phyloP scores from a whole-genome alignment of 2,888 invertebrate genomes.

The Drosophila bunnanda region DNA sequence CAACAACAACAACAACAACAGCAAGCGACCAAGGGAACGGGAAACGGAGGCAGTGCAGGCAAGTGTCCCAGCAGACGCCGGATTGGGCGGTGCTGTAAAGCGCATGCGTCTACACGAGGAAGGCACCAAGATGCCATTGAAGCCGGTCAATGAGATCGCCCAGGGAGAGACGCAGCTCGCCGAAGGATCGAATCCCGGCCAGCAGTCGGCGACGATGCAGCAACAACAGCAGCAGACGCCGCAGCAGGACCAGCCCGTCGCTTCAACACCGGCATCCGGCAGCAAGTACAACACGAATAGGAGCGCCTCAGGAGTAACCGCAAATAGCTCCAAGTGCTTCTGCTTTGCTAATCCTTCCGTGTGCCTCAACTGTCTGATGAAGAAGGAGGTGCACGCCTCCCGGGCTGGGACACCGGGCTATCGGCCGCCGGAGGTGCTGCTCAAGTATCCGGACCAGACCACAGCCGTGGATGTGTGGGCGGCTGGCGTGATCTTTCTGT shows the following conservation, averaged over 20 bases:
- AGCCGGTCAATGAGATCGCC: conserved; percentile 81
- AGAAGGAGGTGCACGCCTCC: conserved; percentile 89
- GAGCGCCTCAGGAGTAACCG: conserved; percentile 34
- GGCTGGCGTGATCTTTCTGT: conserved; percentile 92
- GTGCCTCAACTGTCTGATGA: conserved; percentile 88
- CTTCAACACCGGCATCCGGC: conserved; percentile 41
- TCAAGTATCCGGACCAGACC: conserved; percentile 92
- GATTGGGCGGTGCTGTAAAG: conserved; percentile 68
- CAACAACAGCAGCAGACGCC: neutral
- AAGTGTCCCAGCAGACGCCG: conserved; percentile 35
- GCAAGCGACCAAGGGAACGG: conserved; percentile 30
- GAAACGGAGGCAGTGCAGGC: conserved; percentile 19
- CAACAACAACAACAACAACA: conserved; percentile 13
- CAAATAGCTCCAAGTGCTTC: conserved; percentile 85
- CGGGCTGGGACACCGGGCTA: conserved; percentile 96
- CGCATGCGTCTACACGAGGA: conserved; percentile 74
- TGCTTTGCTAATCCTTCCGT: conserved; percentile 89
- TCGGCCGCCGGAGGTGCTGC: conserved; percentile 93
- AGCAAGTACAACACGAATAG: conserved; percentile 81
- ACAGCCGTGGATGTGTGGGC: conserved; percentile 96
- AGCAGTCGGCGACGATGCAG: conserved; percentile 14
- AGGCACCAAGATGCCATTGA: conserved; percentile 82
- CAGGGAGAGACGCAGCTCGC: conserved; percentile 25
- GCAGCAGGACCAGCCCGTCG: conserved; percentile 1
- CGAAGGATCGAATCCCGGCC: conserved; percentile 25